Conservation (phyloP, 2,888 invertebrate genomes). For the Hyposoter didymator region DNA sequence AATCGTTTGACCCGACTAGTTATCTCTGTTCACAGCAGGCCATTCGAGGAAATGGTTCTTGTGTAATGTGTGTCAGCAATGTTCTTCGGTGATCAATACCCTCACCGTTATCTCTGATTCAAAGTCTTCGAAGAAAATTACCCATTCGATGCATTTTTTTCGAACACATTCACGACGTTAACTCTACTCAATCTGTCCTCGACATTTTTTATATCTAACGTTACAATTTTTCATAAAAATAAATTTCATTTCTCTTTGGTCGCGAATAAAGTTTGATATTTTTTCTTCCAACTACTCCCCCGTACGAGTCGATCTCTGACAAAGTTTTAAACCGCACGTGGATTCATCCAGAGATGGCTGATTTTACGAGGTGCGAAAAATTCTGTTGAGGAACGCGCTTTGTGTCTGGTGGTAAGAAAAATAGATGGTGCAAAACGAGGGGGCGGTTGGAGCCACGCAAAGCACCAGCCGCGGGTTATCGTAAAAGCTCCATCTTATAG, state of each 20-base stretch:
- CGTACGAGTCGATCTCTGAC: neutral
- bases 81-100: slow-evolving; percentile 6
- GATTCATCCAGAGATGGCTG: neutral
- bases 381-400: slow-evolving; percentile 8
- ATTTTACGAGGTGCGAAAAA: slow-evolving; percentile 26
- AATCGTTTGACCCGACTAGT: slow-evolving; percentile 45
- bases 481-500: slow-evolving; percentile 58
- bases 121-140: neutral
- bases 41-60: slow-evolving; percentile 4
- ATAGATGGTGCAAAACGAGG: slow-evolving; percentile 33
- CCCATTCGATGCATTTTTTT: too few species aligned
- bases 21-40: slow-evolving; percentile 22
- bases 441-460: slow-evolving; percentile 60
- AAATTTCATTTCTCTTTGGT: neutral
- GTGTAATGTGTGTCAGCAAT: neutral
- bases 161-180: neutral
- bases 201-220: neutral
- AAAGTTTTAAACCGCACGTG: neutral
- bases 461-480: slow-evolving; percentile 64
- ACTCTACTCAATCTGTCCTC: neutral
- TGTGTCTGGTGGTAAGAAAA: slow-evolving; percentile 21
- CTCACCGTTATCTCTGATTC: neutral
- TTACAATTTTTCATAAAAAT: neutral
- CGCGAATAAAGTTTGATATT: neutral
- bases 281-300: neutral